Conservation (phyloP, 2,113 vertebrate genomes). For the Clupea harengus region DNA sequence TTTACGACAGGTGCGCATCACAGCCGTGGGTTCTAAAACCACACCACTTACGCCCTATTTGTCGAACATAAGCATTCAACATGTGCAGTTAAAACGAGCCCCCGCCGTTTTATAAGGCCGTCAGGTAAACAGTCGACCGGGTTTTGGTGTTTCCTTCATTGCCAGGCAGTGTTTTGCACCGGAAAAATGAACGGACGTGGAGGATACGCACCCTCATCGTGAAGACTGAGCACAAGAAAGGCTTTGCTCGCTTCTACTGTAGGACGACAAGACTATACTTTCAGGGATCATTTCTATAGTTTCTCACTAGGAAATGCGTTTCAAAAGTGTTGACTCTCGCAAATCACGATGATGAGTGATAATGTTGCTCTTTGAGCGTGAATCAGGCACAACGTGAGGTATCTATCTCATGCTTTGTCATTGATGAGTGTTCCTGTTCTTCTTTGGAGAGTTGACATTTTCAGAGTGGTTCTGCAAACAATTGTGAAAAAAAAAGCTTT, state of each 20-base stretch:
- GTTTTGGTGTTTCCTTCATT: background rate
- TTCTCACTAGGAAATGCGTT: conserved; percentile 58
- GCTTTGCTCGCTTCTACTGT: background rate
- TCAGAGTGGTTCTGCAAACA: background rate
- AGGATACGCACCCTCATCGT: background rate
- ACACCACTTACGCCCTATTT: too few relatives aligned
- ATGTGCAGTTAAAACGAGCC: too few relatives aligned
- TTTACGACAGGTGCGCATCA: too few relatives aligned
- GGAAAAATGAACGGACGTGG: background rate
- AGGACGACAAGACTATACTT: background rate
- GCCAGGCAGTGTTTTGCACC: background rate
- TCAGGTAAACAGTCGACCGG: too few relatives aligned
- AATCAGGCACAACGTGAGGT: conserved; percentile 18
- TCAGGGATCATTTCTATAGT: conserved; percentile 75
- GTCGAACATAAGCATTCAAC: too few relatives aligned
- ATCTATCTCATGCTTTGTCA: background rate
- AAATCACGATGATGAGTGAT: conserved; percentile 60
- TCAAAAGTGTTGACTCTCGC: conserved; percentile 58
- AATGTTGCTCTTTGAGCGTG: conserved; percentile 55
- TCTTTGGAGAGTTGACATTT: background rate
- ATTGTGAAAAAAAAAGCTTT: too few relatives aligned
- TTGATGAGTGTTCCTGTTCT: background rate
- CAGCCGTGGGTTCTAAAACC: too few relatives aligned
- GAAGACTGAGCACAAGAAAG: background rate
- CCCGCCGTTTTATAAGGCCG: too few relatives aligned